These are phyloP conservation scores for Parotia lawesii DNA, from an alignment of 2,113 vertebrate genomes.

Conservation along the genomic window DNA sequence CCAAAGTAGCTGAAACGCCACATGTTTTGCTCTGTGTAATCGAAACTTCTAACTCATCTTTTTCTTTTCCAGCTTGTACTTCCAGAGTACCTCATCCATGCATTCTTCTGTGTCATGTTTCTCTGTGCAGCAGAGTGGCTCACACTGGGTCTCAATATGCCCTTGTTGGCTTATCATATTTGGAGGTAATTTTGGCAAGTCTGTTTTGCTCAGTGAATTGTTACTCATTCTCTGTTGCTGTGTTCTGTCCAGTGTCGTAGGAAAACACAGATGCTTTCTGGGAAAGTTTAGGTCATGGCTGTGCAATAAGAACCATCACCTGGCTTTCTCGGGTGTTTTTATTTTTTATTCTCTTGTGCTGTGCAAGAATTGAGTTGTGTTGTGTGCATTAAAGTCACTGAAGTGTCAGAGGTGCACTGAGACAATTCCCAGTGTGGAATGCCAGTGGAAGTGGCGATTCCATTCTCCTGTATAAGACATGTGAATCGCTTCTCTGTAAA, in stretches of 20 bases:
- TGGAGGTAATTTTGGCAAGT: conserved; percentile 84
- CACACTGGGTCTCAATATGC: conserved; percentile 93
- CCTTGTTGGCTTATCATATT: conserved; percentile 95
- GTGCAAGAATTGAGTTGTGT: not conserved
- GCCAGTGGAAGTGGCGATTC: not conserved
- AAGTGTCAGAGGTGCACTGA: rapidly evolving
- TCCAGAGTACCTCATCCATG: conserved; percentile 98
- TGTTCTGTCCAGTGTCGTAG: not conserved
- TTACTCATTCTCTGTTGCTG: not conserved
- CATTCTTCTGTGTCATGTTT: conserved; percentile 99
- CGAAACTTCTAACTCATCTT: not conserved
- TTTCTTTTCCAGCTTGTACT: conserved; percentile 90
- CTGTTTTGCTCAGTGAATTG: not conserved
- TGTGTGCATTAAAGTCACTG: rapidly evolving
- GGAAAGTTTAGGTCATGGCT: not conserved
- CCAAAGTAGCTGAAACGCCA: not conserved
- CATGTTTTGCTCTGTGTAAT: not conserved
- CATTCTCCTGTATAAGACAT: not conserved
- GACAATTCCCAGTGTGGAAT: rapidly evolving
- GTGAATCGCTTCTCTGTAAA: not conserved
- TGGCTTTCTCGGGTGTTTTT: not conserved
- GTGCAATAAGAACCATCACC: not conserved
- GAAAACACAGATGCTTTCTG: not conserved
- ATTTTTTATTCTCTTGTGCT: not conserved
- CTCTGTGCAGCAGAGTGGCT: conserved; percentile 98